Evolutionary conservation across 2,113 vertebrate genomes (phyloP).

Genomic region (Mystacornis crossleyi): DNA sequence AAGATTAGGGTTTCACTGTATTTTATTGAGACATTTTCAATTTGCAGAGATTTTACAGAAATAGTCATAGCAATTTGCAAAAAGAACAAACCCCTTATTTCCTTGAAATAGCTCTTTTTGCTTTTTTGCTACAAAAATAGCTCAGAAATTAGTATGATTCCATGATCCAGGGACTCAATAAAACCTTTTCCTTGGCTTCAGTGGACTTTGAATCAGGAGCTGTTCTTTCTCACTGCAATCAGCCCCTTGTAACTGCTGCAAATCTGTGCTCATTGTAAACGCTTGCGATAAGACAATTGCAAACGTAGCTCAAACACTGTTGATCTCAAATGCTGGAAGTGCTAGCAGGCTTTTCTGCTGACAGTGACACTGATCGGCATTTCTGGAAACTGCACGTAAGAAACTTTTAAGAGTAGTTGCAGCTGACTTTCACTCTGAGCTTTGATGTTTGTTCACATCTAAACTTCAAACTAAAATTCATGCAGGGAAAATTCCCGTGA

Average conservation of each 20-base stretch:
- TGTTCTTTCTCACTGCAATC: neutral
- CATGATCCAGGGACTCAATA: neutral
- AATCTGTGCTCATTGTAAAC: neutral
- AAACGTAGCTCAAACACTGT: neutral
- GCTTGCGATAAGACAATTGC: neutral
- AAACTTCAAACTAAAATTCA: constrained; percentile 34
- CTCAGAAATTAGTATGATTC: neutral
- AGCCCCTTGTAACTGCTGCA: neutral
- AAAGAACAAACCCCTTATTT: neutral
- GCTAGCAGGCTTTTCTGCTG: neutral
- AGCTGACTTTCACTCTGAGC: neutral
- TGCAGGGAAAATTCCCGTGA: neutral
- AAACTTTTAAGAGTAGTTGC: neutral
- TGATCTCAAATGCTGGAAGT: neutral
- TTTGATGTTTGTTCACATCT: constrained; percentile 38
- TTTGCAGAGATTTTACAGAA: neutral
- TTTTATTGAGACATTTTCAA: neutral
- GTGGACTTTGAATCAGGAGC: neutral
- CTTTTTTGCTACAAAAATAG: neutral
- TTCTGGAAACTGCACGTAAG: neutral
- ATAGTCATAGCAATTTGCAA: neutral
- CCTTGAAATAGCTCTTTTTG: neutral
- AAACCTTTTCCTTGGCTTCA: neutral
- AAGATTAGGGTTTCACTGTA: neutral
- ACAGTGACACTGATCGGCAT: neutral